Conservation (phyloP, 2,888 invertebrate species). For the Trachelus stipa region DNA sequence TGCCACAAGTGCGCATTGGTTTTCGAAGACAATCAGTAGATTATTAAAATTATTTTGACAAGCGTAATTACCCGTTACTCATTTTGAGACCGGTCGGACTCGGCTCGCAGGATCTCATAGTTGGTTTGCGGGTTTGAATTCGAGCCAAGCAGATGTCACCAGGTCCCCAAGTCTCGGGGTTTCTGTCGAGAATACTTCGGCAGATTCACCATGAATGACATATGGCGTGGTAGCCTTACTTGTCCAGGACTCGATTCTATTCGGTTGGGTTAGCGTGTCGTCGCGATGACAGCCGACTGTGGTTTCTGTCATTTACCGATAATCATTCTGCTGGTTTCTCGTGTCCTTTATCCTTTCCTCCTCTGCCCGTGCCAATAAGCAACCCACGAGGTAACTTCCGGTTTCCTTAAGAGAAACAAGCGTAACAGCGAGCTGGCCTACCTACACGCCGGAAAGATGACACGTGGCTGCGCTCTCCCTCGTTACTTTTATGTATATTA, state of each 20-base stretch:
- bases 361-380: not conserved
- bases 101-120: not conserved
- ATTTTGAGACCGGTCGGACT: slow-evolving; percentile 4
- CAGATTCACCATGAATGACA: not conserved
- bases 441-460: slow-evolving; percentile 46
- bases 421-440: slow-evolving; percentile 7
- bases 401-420: slow-evolving; percentile 6
- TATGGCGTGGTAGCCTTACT: not conserved
- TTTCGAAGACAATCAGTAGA: not conserved
- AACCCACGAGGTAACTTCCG: not conserved
- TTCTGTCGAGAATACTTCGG: slow-evolving; percentile 22
- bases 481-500: slow-evolving; percentile 47
- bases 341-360: slow-evolving; percentile 17
- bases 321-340: slow-evolving; percentile 46
- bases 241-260: not conserved
- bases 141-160: slow-evolving; percentile 31
- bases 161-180: slow-evolving; percentile 24
- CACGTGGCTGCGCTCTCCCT: slow-evolving; percentile 53
- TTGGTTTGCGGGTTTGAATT: slow-evolving; percentile 25
- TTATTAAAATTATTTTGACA: slow-evolving; percentile 34
- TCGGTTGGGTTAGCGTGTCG: not conserved
- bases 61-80: slow-evolving; percentile 30
- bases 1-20: not conserved
- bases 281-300: slow-evolving; percentile 52
- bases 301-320: slow-evolving; percentile 59